Evolutionary conservation across 2,113 vertebrate species (phyloP), one percentile per base, ranked within the genome.

Genomic region (Lamprotornis superbus): DNA sequence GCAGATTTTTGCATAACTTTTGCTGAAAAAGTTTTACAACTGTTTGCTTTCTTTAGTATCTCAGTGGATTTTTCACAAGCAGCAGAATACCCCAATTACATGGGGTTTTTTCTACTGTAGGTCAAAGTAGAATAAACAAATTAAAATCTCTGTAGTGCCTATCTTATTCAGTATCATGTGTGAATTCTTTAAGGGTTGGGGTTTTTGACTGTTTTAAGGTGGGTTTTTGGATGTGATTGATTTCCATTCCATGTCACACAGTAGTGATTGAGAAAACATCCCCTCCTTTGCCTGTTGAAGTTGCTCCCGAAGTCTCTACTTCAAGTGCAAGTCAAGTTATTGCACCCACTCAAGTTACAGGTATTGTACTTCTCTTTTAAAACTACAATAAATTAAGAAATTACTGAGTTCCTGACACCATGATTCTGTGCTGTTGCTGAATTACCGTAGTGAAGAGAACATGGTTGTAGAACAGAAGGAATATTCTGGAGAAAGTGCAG

Each of bases 251-350:
- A 67, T 97, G 78, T 97, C 74, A 59, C 87, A 70, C 94, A 99
- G 99, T 98, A 97, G 98, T 99, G 90, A 96, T 99, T 97, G 99
- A 99, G 96, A 99, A 98, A 97, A 98, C 97, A 37, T 99, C 99
- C 46, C 99, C 99, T 57, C 99, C 99, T 47, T 94, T 98, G 63
- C 99, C 99, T 59, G 98, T 99, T 55, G 98, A 98, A 96, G 97
- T 99, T 80, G 98, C 98, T 83, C 99, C 98, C 7, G 98, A 98
- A 93, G 97, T 94, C 39, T 98, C 98, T 28, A 98, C 99, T 9
- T 99, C 99, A 2, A 99, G 99, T 71, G 99, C 98, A 59, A 99
- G 99, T 94, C 99, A 99, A 98, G 98, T 98, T 94, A 99, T 99
- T 57, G 98, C 99, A 55, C 99, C 99, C 76, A 99, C 98, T 80